Evolutionary conservation across 2,888 invertebrate genomes (phyloP), one percentile per base, ranked within the genome.

Genomic region (Pristionchus entomophagus): DNA sequence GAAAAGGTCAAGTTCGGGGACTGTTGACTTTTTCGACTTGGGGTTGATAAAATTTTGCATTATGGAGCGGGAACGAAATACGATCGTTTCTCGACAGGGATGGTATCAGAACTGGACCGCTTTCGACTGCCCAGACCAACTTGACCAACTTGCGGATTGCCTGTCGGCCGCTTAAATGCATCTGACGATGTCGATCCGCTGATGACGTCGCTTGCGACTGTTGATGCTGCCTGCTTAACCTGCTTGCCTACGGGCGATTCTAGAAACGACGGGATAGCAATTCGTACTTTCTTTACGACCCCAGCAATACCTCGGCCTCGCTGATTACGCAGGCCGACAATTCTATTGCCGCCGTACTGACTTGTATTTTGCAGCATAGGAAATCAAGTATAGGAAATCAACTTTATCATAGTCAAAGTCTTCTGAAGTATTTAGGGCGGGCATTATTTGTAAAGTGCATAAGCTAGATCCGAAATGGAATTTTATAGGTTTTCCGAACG

Each of bases 1-100:
- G 49, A 84, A 84, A 2, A 84, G 69, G 29, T 84, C 84, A 22
- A 84, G 69, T 49, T 84, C 84, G 35, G 65, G 51, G 26, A 69
- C 49, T 19, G 84, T 59, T 2, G 84, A 14, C 4, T 41, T 38
- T 22, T 14, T 22, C 10, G 84, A 84, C 10, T 35, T 22, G 45
- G 51, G 51, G 53, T 84, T 45, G n/a, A 84, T 84, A 12, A 84
- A 19, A 38, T 59, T 84, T 17, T 35, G 38, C 38, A 69, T 69
- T 69, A 41, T 22, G 69, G 59, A 26, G 59, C 59, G 59, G 59
- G 59, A 26, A 59, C n/a, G 22, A 56, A 38, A 56, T 29, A 56
- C 32, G 51, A 38, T 17, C 82, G 51, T n/a, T 53, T 82, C 32
- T 26, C 19, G 17, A n/a, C 22, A 22, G 62, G 84, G 29, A 56